Conservation (phyloP, 2,113 vertebrate genomes). For the Chaetodon trifascialis region DNA sequence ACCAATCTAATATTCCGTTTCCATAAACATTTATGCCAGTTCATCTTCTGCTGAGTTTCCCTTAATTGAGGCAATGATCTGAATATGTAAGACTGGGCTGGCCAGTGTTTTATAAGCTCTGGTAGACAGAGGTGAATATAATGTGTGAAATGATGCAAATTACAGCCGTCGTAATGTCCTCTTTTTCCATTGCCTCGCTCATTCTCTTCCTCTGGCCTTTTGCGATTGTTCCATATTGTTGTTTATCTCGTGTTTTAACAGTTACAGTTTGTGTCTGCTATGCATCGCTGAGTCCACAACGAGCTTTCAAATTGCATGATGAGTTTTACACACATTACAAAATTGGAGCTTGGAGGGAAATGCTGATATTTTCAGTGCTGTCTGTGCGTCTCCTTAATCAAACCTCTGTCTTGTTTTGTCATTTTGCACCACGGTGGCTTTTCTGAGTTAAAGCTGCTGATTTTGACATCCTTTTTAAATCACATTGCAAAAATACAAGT, state of each 20-base stretch:
- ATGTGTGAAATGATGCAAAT: conserved; percentile 87
- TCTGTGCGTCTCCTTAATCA: background rate
- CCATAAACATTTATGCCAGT: conserved; percentile 88
- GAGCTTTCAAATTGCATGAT: conserved; percentile 19
- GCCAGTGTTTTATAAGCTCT: conserved; percentile 75
- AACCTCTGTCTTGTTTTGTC: background rate
- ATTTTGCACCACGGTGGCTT: background rate
- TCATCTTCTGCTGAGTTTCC: conserved; percentile 85
- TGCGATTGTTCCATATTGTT: conserved; percentile 68
- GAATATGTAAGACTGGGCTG: conserved; percentile 84
- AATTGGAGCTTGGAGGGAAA: background rate
- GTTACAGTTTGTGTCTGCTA: conserved; percentile 27
- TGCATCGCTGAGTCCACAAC: conserved; percentile 18
- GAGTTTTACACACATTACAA: background rate
- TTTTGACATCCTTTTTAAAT: conserved; percentile 5
- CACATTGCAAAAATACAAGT: background rate
- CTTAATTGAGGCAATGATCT: conserved; percentile 87
- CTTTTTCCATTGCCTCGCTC: conserved; percentile 51
- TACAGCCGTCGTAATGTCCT: conserved; percentile 79
- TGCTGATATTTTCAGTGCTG: background rate
- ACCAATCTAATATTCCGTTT: conserved; percentile 86
- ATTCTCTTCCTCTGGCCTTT: conserved; percentile 56
- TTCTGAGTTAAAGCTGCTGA: background rate
- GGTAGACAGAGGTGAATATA: conserved; percentile 79
- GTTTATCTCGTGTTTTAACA: conserved; percentile 68